A percentile compares a stretch with the other conserved stretches of the same genome.
These are phyloP conservation scores for Pachyseris speciosa DNA, from an alignment of 64 coral and sea anemone genomes.

Conservation along the genomic window DNA sequence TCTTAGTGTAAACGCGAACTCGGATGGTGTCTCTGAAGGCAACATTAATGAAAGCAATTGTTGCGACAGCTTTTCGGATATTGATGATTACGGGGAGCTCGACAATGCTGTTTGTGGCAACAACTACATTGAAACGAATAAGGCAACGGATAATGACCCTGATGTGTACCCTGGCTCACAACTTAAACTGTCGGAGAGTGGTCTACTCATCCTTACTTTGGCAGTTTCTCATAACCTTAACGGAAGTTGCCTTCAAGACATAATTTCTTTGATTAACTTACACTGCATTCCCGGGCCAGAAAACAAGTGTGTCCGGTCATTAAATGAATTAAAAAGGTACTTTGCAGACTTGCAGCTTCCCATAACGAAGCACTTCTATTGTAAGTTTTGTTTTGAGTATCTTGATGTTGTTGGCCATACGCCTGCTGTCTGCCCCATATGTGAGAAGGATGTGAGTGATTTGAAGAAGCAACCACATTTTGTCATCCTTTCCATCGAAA, in stretches of 20 bases:
- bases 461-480: slow-evolving; percentile 13
- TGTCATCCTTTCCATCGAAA: slow-evolving; percentile 18
- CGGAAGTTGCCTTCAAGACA: slow-evolving; percentile 2
- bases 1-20: no score
- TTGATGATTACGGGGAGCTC: no score
- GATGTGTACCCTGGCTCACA: slow-evolving; percentile 8
- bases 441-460: slow-evolving; percentile 3
- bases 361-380: slow-evolving; percentile 26
- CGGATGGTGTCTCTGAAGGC: no score
- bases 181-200: not conserved
- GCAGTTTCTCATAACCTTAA: slow-evolving; percentile 7
- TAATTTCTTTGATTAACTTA: slow-evolving; percentile 8
- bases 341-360: slow-evolving; percentile 9
- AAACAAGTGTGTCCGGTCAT: not conserved
- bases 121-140: not conserved
- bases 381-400: slow-evolving; percentile 18
- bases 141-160: not conserved
- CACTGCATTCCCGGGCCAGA: not conserved
- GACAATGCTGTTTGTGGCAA: not conserved
- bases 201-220: slow-evolving; percentile 11
- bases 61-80: not conserved
- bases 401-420: not conserved
- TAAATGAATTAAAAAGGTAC: not conserved
- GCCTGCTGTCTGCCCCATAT: not conserved
- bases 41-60: not conserved